Base-by-base conservation (phyloP, 1,140 invertebrate genomes). In the Oscheius sp. region DNA sequence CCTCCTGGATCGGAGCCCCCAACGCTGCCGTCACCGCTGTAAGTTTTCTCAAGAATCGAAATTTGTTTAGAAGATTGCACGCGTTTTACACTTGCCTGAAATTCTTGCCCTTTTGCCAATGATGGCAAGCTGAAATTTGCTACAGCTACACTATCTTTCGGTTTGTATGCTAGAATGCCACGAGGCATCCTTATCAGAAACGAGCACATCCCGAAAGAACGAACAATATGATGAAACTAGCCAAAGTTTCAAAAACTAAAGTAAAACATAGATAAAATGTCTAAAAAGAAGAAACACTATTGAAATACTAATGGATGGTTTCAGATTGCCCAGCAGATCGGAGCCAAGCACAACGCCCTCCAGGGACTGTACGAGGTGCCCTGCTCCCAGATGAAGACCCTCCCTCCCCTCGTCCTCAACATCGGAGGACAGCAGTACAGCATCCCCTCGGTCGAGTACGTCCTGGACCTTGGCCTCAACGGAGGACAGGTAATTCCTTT, bases 331-430 rank as follows among this genome's bases (percentile, higher is more conserved):
- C 64, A 79, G 35, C 62, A 38, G 13, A 67, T 69, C 42, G 77
- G 77, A 31, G 78, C 78, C 42, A 64, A 64, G 4, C 76, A 55
- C 55, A 73, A 79, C 68, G 67, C 36, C 59, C 26, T 58, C 13
- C 62, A 46, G n/a, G 71, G 73, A 31, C 34, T 72, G 3, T 79
- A 79, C 68, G 66, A 66, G 20, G 71, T 79, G 45, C 49, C 34
- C 70, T 79, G 78, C 75, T 62, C 71, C 31, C 65, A 31, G 23
- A 68, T 61, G 20, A 20, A 68, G 15, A 61, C 64, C 1, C 36
- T 61, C 20, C 72, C 75, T 34, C 75, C 74, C 68, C 35, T 79
- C 20, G 32, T 75, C 62, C 76, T 79, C 73, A 79, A 67, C 20
- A 79, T 79, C 67, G 52, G 55, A 29, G 74, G 74, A 18, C 35